These are phyloP conservation scores for Labeo rohita DNA, from an alignment of 2,113 vertebrate species.

Conservation along the genomic window DNA sequence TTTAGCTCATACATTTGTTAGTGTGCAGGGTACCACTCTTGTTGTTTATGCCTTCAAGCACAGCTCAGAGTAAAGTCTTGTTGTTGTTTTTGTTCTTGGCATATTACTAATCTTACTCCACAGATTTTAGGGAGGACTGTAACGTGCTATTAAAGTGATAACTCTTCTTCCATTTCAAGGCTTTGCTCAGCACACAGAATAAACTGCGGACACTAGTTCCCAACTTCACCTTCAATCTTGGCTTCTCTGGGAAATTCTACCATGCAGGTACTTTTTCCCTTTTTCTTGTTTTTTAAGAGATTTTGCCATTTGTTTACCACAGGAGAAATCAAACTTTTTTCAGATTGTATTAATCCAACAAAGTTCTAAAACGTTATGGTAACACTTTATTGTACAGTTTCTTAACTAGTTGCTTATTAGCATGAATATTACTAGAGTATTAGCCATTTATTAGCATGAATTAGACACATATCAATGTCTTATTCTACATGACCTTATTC, in stretches of 20 bases:
- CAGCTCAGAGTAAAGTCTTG: background rate
- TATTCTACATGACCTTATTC: too few relatives aligned
- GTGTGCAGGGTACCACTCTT: background rate
- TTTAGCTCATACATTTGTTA: background rate
- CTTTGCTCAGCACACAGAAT: conserved; percentile 91
- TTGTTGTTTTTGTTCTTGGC: background rate
- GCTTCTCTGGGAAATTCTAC: conserved; percentile 98
- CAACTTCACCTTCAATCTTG: conserved; percentile 97
- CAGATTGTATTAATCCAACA: background rate
- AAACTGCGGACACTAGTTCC: conserved; percentile 92
- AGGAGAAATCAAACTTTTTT: background rate
- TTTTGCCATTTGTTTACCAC: too few relatives aligned
- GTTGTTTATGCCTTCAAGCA: background rate
- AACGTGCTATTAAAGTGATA: background rate
- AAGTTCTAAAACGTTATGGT: too few relatives aligned
- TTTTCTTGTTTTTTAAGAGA: background rate
- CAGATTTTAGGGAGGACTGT: background rate
- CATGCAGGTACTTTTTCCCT: conserved; percentile 84
- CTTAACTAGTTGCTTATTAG: too few relatives aligned
- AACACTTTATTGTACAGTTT: too few relatives aligned
- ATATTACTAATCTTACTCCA: background rate
- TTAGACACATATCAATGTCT: too few relatives aligned
- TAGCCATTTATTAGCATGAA: too few relatives aligned
- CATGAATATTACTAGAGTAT: too few relatives aligned
- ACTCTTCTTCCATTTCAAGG: conserved; percentile 72